Base-by-base conservation (phyloP, 1,140 invertebrate genomes). In the Euborellia annulipes region DNA sequence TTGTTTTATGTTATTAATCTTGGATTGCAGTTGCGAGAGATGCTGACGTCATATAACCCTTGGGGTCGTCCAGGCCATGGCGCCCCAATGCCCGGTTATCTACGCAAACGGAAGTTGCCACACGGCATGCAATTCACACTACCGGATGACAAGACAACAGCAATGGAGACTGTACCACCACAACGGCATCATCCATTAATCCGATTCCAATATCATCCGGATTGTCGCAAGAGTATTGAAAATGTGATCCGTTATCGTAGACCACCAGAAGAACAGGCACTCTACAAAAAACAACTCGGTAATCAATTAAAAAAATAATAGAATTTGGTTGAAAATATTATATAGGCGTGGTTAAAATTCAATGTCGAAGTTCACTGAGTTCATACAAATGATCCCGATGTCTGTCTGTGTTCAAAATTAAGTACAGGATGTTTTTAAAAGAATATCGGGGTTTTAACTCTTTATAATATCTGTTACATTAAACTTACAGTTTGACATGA, bases 31-130 rank as follows among this genome's bases (percentile, higher is more conserved):
- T 43, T 65, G 9, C 58, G 55, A 34, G 54, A 61, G 44, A 62
- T 65, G 57, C 50, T 63, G 48, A 47, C 48, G 22, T 58, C 50
- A 55, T 69, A 68, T 52, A 62, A 62, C 46, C 67, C 67, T 19
- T 69, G 66, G 64, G 67, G 67, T 40, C 60, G 58, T 40, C 64
- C 67, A 3, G 67, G 66, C 4, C 60, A 63, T 21, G 67, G 67
- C 14, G 67, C 67, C 11, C 65, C 66, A 9, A 67, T 61, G 23
- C 51, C 54, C 2, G 54, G 59, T 7, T 56, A 59, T 8, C 47
- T 67, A n/a, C 58, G 65, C 9, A 67, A 65, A 41, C 27, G 56
- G 57, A 61, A 55, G 65, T 63, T 54, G 57, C 66, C n/a, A 4
- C 39, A 41, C n/a, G 36, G 36, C 6, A 18, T 14, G 17, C n/a